Percentiles rank a stretch among this genome's conserved stretches.
phyloP scores from a whole-genome alignment of 2,888 invertebrate species.

The Aromia moschata region DNA sequence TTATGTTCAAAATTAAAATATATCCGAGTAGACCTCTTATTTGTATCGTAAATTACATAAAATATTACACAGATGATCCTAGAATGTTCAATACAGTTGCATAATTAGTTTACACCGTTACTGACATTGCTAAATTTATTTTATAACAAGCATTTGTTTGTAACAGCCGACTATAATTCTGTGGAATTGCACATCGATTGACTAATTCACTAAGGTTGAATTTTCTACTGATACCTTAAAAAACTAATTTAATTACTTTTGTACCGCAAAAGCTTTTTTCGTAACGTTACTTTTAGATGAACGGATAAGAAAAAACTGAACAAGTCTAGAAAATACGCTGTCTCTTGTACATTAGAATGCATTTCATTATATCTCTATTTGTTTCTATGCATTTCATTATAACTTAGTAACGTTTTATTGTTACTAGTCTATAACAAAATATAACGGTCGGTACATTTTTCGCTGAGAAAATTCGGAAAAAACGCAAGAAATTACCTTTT shows the following conservation, averaged over 20 bases:
- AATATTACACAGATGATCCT: background rate
- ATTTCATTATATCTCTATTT: no score
- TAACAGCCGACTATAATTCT: conserved; percentile 3
- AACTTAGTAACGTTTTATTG: no score
- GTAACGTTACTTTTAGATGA: background rate
- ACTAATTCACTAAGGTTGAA: conserved; percentile 1
- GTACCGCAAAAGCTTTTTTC: background rate
- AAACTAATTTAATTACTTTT: conserved; percentile 4
- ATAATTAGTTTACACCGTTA: conserved; percentile 2
- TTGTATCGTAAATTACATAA: background rate
- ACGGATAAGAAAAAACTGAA: background rate
- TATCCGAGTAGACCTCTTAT: no score
- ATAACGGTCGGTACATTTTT: no score
- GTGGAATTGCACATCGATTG: background rate
- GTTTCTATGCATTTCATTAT: no score
- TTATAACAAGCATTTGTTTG: background rate
- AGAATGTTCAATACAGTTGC: background rate
- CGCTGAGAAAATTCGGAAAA: no score
- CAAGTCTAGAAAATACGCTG: background rate
- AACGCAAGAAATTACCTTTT: no score
- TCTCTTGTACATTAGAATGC: no score
- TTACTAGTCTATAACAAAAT: no score
- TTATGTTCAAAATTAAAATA: no score
- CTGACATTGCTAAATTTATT: background rate
- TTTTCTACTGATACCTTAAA: background rate